phyloP scores from a whole-genome alignment of 2,113 vertebrate genomes.

The Cynocephalus volans region DNA sequence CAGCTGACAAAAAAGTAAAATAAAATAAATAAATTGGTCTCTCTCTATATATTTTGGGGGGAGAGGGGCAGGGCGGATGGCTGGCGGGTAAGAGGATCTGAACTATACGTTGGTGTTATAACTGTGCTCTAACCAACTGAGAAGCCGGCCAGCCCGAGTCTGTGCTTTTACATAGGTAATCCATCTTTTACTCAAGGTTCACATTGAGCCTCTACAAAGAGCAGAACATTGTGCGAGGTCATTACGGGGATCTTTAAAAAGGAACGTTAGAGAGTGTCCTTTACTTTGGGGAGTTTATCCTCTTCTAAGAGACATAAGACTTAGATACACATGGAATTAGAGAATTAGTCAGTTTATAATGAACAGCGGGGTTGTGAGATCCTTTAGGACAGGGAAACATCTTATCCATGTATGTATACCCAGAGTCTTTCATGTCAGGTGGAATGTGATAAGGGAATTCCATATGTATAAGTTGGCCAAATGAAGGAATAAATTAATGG shows the following conservation, averaged over 20 bases:
- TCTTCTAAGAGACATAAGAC: neutral
- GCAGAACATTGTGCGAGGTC: neutral
- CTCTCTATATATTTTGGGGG: too few species aligned
- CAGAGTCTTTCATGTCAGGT: conserved; percentile 34
- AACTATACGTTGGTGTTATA: too few species aligned
- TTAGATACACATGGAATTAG: neutral
- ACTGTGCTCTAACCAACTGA: too few species aligned
- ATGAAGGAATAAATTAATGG: neutral
- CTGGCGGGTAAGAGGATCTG: too few species aligned
- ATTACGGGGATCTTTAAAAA: neutral
- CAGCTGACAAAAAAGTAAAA: too few species aligned
- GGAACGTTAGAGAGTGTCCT: neutral
- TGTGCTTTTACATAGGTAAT: neutral
- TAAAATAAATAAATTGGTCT: too few species aligned
- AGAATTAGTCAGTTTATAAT: neutral
- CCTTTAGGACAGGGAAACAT: conserved; percentile 39
- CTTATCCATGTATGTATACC: neutral
- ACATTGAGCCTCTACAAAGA: neutral
- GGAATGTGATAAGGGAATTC: neutral
- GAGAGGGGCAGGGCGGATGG: too few species aligned
- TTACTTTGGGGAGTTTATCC: neutral
- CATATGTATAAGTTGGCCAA: neutral
- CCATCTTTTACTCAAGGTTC: neutral
- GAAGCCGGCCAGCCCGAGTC: too few species aligned
- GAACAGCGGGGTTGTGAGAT: conserved; percentile 18